Conservation (phyloP, 2,797 vertebrate species). For the Vespertilio murinus region DNA sequence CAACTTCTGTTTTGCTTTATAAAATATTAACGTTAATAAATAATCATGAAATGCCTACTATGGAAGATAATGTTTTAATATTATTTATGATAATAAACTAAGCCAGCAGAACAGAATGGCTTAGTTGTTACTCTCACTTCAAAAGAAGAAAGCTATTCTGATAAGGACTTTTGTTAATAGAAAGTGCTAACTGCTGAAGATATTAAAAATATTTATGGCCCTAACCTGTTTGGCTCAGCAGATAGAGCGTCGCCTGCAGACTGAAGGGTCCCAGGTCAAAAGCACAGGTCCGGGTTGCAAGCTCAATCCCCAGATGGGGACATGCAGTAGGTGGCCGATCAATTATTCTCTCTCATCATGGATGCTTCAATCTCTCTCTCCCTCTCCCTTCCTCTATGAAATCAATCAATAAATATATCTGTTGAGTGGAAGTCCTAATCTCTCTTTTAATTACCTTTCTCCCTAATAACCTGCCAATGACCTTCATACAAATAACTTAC, state of each 20-base stretch:
- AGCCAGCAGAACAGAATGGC: background rate
- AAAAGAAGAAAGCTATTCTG: conserved; percentile 65
- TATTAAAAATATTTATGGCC: conserved; percentile 79
- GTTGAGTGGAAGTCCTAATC: conserved; percentile 77
- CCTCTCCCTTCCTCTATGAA: no score
- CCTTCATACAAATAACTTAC: conserved; percentile 53
- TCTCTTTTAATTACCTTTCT: conserved; percentile 73
- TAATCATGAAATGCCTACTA: background rate
- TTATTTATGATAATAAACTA: background rate
- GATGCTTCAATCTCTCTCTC: no score
- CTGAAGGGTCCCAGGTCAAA: no score
- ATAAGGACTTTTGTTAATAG: conserved; percentile 63
- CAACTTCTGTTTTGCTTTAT: background rate
- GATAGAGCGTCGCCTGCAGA: no score
- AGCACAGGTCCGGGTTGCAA: no score
- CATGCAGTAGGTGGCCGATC: no score
- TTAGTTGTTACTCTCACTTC: conserved; percentile 56
- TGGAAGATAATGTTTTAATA: background rate
- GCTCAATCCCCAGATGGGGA: no score
- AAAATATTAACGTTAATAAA: conserved; percentile 29
- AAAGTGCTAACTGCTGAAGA: conserved; percentile 72
- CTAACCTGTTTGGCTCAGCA: no score
- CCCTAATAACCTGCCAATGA: conserved; percentile 24
- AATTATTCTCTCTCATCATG: no score
- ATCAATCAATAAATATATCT: background rate